Conservation (phyloP, 2,888 invertebrate genomes). For the Heliconius erato region DNA sequence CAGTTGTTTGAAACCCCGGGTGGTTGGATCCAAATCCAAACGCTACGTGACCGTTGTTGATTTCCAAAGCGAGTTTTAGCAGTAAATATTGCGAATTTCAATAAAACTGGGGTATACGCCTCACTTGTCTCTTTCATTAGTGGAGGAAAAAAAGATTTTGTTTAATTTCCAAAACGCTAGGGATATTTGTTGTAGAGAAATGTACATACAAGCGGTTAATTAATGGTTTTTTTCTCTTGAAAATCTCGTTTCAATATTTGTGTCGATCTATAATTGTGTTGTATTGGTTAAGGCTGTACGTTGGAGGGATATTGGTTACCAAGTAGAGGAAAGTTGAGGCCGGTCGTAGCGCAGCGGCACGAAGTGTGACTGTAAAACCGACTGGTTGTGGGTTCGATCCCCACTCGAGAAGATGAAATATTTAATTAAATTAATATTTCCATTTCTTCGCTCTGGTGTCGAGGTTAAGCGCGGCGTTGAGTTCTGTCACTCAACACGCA, state of each 20-base stretch:
- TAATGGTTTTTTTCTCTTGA: background rate
- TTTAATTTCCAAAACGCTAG: slow-evolving; percentile 21
- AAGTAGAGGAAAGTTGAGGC: no score
- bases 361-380: no score
- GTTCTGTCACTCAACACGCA: no score
- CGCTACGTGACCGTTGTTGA: slow-evolving; percentile 44
- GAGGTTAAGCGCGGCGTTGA: no score
- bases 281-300: background rate
- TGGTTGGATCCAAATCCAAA: slow-evolving; percentile 41
- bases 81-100: slow-evolving; percentile 52
- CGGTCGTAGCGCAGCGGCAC: no score
- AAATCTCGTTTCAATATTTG: background rate
- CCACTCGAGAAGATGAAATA: no score
- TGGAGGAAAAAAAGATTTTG: slow-evolving; percentile 6
- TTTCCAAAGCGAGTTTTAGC: slow-evolving; percentile 46
- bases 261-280: background rate
- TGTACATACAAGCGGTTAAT: background rate
- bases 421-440: no score
- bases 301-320: background rate
- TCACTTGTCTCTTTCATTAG: slow-evolving; percentile 45
- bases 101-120: slow-evolving; percentile 43
- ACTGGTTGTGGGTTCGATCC: no score
- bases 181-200: background rate
- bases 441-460: no score
- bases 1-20: slow-evolving; percentile 28